Evolutionary conservation across 2,113 vertebrate species (phyloP).

Genomic region (Lagopus muta): DNA sequence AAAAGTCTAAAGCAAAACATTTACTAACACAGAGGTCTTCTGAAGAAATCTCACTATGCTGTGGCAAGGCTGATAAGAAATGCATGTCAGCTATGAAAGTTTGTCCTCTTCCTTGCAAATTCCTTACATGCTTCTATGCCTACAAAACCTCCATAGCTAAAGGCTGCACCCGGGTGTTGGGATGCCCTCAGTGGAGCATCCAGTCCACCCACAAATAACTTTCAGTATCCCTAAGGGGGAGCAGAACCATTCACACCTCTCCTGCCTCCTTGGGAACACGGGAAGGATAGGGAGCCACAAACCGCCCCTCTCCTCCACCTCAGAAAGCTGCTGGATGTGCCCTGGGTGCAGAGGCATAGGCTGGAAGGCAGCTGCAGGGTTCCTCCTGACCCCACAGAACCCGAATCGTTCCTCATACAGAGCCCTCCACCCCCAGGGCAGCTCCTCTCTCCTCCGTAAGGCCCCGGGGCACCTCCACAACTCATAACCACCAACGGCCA

Average conservation of each 20-base stretch:
- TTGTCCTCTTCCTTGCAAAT: accelerated
- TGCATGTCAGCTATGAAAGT: accelerated
- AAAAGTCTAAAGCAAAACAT: accelerated
- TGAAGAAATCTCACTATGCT: accelerated
- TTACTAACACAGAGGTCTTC: accelerated
- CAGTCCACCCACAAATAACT: accelerated
- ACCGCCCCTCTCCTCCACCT: accelerated
- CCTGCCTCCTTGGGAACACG: accelerated
- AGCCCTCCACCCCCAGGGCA: too few relatives aligned
- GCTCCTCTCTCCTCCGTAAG: too few relatives aligned
- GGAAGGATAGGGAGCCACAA: accelerated
- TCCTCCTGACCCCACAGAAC: too few relatives aligned
- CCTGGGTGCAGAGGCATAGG: neutral
- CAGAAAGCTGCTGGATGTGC: too few relatives aligned
- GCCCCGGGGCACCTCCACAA: accelerated
- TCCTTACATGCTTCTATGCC: accelerated
- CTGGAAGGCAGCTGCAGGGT: neutral
- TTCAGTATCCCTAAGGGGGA: accelerated
- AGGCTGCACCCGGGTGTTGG: accelerated
- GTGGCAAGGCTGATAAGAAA: accelerated
- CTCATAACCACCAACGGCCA: accelerated
- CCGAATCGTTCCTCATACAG: too few relatives aligned
- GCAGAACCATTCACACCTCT: accelerated
- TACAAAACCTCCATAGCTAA: neutral
- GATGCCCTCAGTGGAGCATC: neutral